phyloP scores from a whole-genome alignment of 1,140 invertebrate species.

The Scaptomyza montana region DNA sequence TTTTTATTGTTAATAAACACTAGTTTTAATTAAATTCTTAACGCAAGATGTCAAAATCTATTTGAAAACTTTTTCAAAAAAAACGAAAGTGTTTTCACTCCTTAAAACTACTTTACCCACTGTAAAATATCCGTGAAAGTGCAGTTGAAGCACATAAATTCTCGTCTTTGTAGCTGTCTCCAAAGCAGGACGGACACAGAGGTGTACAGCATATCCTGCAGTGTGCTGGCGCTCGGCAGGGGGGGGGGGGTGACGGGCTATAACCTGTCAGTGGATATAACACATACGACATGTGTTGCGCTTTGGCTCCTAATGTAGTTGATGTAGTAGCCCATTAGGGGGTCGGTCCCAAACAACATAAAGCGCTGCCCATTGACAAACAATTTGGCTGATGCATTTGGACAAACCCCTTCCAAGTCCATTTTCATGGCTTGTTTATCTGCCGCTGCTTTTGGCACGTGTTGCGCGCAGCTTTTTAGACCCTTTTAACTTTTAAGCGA shows the following conservation, averaged over 20 bases:
- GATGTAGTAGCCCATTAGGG: conserved; percentile 31
- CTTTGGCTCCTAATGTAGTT: conserved; percentile 24
- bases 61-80: too few relatives aligned
- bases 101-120: not conserved
- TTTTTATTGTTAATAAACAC: not conserved
- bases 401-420: conserved; percentile 12
- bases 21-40: not conserved
- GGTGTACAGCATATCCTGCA: conserved; percentile 4
- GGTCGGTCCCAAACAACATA: not conserved
- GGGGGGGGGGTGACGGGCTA: not conserved
- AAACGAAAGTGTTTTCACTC: too few relatives aligned
- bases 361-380: conserved; percentile 43
- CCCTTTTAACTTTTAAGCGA: not conserved
- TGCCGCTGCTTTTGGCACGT: conserved; percentile 29
- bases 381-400: conserved; percentile 53
- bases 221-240: not conserved
- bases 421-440: conserved; percentile 35
- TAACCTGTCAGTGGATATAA: conserved; percentile 18
- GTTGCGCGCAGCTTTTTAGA: conserved; percentile 3
- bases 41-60: too few relatives aligned
- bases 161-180: conserved; percentile 11
- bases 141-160: conserved; percentile 25
- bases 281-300: conserved; percentile 59
- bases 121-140: conserved; percentile 4
- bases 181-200: not conserved